phyloP scores from a whole-genome alignment of 2,888 invertebrate species.

The Lingula anatina region DNA sequence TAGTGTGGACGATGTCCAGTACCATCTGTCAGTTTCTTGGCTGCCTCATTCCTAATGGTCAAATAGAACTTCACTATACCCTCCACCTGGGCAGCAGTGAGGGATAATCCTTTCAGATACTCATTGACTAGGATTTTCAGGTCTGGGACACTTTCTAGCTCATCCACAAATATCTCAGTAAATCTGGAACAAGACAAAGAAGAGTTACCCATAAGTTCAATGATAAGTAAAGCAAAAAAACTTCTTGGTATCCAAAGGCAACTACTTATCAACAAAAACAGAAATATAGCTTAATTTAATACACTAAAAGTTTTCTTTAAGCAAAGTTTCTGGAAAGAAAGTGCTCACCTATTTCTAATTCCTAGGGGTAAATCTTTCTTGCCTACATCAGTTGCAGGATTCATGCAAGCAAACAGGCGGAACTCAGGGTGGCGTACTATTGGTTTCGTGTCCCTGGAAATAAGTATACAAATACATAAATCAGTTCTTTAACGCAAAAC shows the following conservation, averaged over 20 bases:
- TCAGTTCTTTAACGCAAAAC: not conserved
- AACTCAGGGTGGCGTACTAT: conserved; percentile 80
- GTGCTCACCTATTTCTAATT: conserved; percentile 70
- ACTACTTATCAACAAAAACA: too few relatives aligned
- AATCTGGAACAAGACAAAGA: conserved; percentile 58
- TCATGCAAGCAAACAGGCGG: conserved; percentile 98
- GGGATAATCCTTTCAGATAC: conserved; percentile 73
- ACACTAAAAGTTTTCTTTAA: too few relatives aligned
- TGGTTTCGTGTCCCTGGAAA: conserved; percentile 66
- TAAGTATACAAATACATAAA: not conserved
- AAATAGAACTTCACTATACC: conserved; percentile 84
- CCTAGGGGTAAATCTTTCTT: conserved; percentile 93
- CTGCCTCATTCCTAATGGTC: conserved; percentile 67
- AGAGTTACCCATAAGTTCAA: not conserved
- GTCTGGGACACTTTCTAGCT: conserved; percentile 75
- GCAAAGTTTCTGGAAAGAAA: too few relatives aligned
- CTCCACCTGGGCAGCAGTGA: conserved; percentile 66
- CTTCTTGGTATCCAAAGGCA: too few relatives aligned
- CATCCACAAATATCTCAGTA: conserved; percentile 94
- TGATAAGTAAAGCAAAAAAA: not conserved
- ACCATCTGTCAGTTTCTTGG: conserved; percentile 73
- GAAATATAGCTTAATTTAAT: too few relatives aligned
- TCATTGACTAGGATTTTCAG: conserved; percentile 57
- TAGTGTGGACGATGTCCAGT: conserved; percentile 85
- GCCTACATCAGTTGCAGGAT: conserved; percentile 97